Evolutionary conservation across 2,113 vertebrate genomes (phyloP).

Genomic region (Synodontis membranacea): DNA sequence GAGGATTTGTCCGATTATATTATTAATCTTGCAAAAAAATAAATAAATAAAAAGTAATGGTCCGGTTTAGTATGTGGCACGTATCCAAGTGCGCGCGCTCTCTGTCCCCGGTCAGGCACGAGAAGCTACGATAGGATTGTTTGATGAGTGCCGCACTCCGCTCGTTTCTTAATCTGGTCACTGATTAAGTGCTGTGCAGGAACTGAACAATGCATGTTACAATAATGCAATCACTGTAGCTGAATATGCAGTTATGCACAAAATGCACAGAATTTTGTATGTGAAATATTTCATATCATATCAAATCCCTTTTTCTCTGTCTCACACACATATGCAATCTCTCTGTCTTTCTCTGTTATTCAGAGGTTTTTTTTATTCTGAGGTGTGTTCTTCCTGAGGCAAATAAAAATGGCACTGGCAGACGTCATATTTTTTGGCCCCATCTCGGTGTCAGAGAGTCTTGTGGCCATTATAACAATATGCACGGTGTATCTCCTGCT

Average conservation of each 20-base stretch:
- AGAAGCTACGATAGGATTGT: slow-evolving; percentile 5
- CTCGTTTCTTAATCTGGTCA: background rate
- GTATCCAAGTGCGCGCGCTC: slow-evolving; percentile 23
- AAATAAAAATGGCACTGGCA: slow-evolving; percentile 66
- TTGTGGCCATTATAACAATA: slow-evolving; percentile 68
- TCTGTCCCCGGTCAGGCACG: slow-evolving; percentile 5
- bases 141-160: background rate
- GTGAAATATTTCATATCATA: background rate
- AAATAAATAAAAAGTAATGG: background rate
- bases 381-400: slow-evolving; percentile 5
- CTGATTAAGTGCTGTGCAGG: slow-evolving; percentile 3
- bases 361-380: background rate
- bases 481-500: slow-evolving; percentile 75
- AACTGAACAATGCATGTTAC: background rate
- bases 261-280: background rate
- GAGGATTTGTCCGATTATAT: no score
- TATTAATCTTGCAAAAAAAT: background rate
- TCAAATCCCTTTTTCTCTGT: background rate
- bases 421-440: slow-evolving; percentile 65
- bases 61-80: background rate
- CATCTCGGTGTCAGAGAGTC: slow-evolving; percentile 72
- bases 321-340: background rate
- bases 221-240: background rate
- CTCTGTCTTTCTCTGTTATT: background rate
- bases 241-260: background rate